Evolutionary conservation across 2,888 invertebrate genomes (phyloP).

Genomic region (Agrilus cyanescens): DNA sequence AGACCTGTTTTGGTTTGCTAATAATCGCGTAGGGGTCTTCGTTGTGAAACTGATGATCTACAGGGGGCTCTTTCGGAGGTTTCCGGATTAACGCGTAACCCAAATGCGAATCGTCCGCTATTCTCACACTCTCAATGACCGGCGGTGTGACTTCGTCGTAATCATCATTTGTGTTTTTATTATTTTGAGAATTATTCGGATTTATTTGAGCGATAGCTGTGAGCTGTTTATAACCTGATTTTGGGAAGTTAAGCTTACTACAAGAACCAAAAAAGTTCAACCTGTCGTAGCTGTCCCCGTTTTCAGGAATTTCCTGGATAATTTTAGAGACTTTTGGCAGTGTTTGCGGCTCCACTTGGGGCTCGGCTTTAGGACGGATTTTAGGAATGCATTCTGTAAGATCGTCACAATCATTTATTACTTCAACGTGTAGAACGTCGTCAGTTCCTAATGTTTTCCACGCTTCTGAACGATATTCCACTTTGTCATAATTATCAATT

Average conservation of each 20-base stretch:
- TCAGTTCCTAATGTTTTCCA: constrained; percentile 72
- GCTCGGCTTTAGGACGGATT: constrained; percentile 29
- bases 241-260: constrained; percentile 50
- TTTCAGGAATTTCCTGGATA: constrained; percentile 35
- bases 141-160: constrained; percentile 59
- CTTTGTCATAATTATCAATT: constrained; percentile 58
- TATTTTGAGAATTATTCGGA: constrained; percentile 16
- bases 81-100: constrained; percentile 72
- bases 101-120: constrained; percentile 69
- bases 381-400: constrained; percentile 34
- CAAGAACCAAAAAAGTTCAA: constrained; percentile 71
- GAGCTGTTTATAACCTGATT: constrained; percentile 60
- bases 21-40: constrained; percentile 73
- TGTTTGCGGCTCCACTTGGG: constrained; percentile 24
- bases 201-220: constrained; percentile 36
- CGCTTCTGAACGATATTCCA: constrained; percentile 66
- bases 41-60: constrained; percentile 60
- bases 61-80: constrained; percentile 40
- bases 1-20: constrained; percentile 76
- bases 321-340: constrained; percentile 42
- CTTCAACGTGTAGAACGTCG: constrained; percentile 61
- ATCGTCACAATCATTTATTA: constrained; percentile 30
- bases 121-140: constrained; percentile 56
- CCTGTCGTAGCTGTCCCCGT: constrained; percentile 61
- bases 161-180: constrained; percentile 45